phyloP scores from a whole-genome alignment of 2,113 vertebrate species.

The Aplodontia rufa region DNA sequence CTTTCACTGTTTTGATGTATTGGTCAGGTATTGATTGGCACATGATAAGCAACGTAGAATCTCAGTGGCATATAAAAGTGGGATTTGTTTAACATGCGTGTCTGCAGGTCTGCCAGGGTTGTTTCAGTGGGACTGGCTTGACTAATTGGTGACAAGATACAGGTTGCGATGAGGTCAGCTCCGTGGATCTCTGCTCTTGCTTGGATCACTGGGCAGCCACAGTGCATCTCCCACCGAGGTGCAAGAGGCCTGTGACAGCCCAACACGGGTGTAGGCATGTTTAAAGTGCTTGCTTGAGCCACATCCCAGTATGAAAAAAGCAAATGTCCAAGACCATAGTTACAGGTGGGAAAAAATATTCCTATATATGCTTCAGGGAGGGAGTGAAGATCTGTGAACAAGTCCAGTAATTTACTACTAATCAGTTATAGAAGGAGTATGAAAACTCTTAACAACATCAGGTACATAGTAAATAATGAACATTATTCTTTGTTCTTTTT shows the following conservation, averaged over 20 bases:
- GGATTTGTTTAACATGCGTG: not conserved
- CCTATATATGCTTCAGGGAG: not conserved
- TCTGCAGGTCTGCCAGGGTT: not conserved
- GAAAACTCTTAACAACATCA: not conserved
- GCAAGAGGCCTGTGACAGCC: not conserved
- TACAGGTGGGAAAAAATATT: not conserved
- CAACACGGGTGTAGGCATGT: no score
- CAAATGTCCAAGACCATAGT: not conserved
- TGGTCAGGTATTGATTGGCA: not conserved
- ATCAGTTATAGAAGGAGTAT: not conserved
- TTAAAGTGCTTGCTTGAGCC: not conserved
- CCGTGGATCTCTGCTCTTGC: not conserved
- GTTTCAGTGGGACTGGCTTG: not conserved
- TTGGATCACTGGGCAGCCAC: not conserved
- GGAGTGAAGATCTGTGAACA: not conserved
- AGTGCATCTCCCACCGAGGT: not conserved
- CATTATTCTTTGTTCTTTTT: not conserved
- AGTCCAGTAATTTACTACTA: not conserved
- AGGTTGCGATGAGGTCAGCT: not conserved
- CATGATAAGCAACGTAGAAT: not conserved
- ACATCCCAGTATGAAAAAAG: not conserved
- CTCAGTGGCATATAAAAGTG: not conserved
- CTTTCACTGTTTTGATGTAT: not conserved
- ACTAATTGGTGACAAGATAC: not conserved
- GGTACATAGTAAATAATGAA: not conserved